Evolutionary conservation across 2,113 vertebrate species (phyloP), one percentile per base, ranked within the genome.

Genomic region (Eulemur macaco): DNA sequence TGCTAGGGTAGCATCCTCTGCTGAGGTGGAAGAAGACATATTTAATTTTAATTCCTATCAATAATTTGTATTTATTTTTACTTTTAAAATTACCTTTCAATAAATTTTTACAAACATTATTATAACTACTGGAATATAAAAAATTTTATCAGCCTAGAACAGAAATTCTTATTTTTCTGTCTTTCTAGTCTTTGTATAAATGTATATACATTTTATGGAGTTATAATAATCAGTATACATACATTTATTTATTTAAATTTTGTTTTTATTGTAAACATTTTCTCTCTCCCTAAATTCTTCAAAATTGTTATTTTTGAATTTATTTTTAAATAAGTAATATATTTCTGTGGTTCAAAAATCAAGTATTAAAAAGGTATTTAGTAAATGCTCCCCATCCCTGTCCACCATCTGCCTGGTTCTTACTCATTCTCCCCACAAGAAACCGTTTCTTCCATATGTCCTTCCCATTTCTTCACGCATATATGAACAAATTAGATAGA

Each of bases 1-100:
- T 39, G 98, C 98, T 96, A 97, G 97, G 0, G 98, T 86, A 0
- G 98, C 94, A 39, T 99, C 99, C 95, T 99, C 99, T 99, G 98
- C 82, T 92, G 88, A 82, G 37, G 93, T 31, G 54, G 27, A 88
- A 97, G 12, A 56, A 64, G 77, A 88, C 8, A 34, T 6, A 42
- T 15, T 83, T 31, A 18, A 74, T 29, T 78, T 6, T 50, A 92
- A 20, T 21, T 69, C 23, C 50, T 31, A 56, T 6, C 27, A 56
- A 56, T 31, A 29, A 23, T 29, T 68, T 52, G 91, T 52, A 74
- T 52, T 54, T 63, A 86, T n/a, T 69, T 94, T 71, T 71, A 56
- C 25, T 54, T 63, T 69, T 18, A 29, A 54, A 88, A n/a, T 8
- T 76, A 31, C 6, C 45, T 91, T 71, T 60, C 31, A 73, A 5